Evolutionary conservation across 2,797 vertebrate genomes (phyloP).

Genomic region (Sandelia bainsii): DNA sequence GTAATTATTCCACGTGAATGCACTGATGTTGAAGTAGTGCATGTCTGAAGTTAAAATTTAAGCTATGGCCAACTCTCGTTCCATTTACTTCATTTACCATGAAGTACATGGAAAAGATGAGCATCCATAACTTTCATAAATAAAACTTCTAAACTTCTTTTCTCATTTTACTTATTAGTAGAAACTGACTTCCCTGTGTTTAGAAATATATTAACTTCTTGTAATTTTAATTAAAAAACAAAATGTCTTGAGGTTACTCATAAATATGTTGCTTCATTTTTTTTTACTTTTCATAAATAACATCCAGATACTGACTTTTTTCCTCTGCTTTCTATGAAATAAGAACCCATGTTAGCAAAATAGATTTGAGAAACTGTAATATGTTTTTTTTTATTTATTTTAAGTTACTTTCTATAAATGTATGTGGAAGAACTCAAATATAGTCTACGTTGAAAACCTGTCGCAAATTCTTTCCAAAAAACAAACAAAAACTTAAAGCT

Average conservation of each 20-base stretch:
- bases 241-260: constrained; percentile 88
- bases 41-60: constrained; percentile 84
- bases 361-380: constrained; percentile 89
- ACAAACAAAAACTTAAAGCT: constrained; percentile 83
- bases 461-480: constrained; percentile 75
- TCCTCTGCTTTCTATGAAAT: constrained; percentile 88
- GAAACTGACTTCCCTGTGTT: constrained; percentile 88
- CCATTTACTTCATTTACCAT: constrained; percentile 49
- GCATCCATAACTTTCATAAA: constrained; percentile 84
- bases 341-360: constrained; percentile 91
- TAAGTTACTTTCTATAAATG: constrained; percentile 87
- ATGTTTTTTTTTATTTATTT: constrained; percentile 82
- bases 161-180: constrained; percentile 85
- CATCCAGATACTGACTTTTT: constrained; percentile 89
- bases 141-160: constrained; percentile 87
- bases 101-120: constrained; percentile 67
- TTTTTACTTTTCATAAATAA: constrained; percentile 88
- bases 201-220: constrained; percentile 92
- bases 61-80: constrained; percentile 66
- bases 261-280: constrained; percentile 88
- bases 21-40: constrained; percentile 76
- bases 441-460: constrained; percentile 81
- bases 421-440: constrained; percentile 86
- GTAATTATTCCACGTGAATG: constrained; percentile 80
- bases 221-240: constrained; percentile 90